Conservation (phyloP, 1,140 invertebrate genomes). For the Polypedilum vanderplanki region DNA sequence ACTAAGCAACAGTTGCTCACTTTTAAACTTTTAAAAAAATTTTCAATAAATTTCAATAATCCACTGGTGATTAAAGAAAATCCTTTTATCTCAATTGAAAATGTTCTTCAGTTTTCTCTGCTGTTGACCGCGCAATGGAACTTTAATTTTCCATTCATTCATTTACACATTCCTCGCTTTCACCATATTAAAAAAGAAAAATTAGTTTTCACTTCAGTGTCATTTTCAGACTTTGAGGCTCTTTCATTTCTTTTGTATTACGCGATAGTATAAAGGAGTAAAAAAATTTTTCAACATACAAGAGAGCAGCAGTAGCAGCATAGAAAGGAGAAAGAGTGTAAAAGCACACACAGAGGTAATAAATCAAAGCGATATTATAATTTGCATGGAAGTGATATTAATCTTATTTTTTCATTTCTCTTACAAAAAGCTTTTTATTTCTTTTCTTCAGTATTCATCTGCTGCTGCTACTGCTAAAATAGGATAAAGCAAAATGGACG, state of each 20-base stretch:
- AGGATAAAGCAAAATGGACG: background rate
- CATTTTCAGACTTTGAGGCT: conserved; percentile 23
- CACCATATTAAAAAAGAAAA: conserved; percentile 26
- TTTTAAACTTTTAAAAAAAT: too few relatives aligned
- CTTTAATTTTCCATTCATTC: conserved; percentile 25
- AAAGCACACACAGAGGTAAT: conserved; percentile 6
- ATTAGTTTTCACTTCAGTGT: conserved; percentile 25
- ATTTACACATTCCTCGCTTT: conserved; percentile 10
- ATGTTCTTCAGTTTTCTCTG: background rate
- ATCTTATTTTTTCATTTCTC: conserved; percentile 25
- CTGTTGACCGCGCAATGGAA: background rate
- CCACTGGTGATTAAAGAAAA: too few relatives aligned
- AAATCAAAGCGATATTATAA: conserved; percentile 28
- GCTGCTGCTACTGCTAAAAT: background rate
- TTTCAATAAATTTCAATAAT: too few relatives aligned
- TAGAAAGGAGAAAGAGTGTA: background rate
- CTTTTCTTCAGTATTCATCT: background rate
- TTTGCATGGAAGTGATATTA: conserved; percentile 27
- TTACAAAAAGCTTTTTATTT: background rate
- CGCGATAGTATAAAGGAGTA: too few relatives aligned
- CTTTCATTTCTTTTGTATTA: background rate
- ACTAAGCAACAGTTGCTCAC: too few relatives aligned
- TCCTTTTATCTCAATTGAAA: too few relatives aligned
- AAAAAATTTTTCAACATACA: too few relatives aligned
- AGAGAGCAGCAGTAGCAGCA: background rate